These are phyloP conservation scores for Rostratula benghalensis DNA, from an alignment of 2,113 vertebrate genomes.

Conservation along the genomic window DNA sequence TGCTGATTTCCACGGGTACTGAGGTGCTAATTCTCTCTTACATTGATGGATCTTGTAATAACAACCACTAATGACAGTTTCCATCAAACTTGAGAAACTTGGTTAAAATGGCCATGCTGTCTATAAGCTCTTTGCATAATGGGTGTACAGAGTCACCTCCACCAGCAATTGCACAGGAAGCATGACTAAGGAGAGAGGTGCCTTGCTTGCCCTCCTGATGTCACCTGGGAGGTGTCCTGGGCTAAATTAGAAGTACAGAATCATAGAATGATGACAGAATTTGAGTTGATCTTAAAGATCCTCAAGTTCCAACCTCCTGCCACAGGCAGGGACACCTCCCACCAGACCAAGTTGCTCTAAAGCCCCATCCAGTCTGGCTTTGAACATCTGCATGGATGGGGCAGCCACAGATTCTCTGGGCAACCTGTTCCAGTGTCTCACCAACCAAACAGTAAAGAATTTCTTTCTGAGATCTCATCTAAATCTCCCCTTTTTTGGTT, in stretches of 20 bases:
- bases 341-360: not conserved
- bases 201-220: not conserved
- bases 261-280: not conserved
- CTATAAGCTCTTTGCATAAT: not conserved
- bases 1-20: not conserved
- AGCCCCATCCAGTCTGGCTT: not conserved
- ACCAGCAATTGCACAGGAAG: not conserved
- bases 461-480: not conserved
- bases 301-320: not conserved
- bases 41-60: not conserved
- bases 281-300: not conserved
- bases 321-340: not conserved
- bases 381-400: not conserved
- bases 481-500: not conserved
- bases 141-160: fast-evolving
- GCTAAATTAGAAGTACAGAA: not conserved
- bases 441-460: not conserved
- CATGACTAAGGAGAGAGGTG: fast-evolving
- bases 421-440: not conserved
- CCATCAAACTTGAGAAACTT: not conserved
- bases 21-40: not conserved
- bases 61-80: not conserved
- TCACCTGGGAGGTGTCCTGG: not conserved
- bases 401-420: not conserved
- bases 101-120: fast-evolving